phyloP scores from a whole-genome alignment of 2,888 invertebrate species.

The Trichopria drosophilae region DNA sequence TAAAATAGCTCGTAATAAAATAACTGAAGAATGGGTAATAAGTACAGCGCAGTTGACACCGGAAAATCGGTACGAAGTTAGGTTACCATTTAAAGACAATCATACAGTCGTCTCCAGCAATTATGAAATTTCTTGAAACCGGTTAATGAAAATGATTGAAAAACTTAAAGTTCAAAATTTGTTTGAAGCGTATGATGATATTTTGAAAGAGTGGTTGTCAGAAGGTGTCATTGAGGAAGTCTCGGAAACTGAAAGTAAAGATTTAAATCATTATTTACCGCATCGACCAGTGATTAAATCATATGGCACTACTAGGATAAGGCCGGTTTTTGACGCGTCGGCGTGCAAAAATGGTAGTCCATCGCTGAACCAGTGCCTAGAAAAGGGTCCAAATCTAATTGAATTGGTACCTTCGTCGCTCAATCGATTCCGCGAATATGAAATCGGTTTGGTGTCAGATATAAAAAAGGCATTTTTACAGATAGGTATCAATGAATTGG shows the following conservation, averaged over 20 bases:
- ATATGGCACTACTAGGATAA: slow-evolving; percentile 34
- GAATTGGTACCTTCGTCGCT: slow-evolving; percentile 34
- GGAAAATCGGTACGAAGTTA: slow-evolving; percentile 44
- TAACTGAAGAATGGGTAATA: slow-evolving; percentile 38
- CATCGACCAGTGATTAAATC: too few relatives aligned
- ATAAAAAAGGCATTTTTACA: slow-evolving; percentile 35
- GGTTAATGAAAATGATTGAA: too few relatives aligned
- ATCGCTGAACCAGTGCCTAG: slow-evolving; percentile 39
- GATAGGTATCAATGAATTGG: slow-evolving; percentile 28
- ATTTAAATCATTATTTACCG: too few relatives aligned
- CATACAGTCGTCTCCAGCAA: slow-evolving; percentile 41
- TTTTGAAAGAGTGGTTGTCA: slow-evolving; percentile 42
- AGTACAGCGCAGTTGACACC: slow-evolving; percentile 38
- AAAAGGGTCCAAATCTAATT: slow-evolving; percentile 37
- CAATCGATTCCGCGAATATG: slow-evolving; percentile 31
- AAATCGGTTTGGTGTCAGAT: slow-evolving; percentile 33
- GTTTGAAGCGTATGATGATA: too few relatives aligned
- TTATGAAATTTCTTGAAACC: slow-evolving; percentile 34
- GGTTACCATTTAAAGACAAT: slow-evolving; percentile 45
- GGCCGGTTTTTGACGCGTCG: slow-evolving; percentile 43
- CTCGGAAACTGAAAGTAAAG: slow-evolving; percentile 22
- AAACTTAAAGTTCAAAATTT: slow-evolving; percentile 33
- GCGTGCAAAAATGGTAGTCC: slow-evolving; percentile 36
- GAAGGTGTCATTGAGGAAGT: slow-evolving; percentile 39
- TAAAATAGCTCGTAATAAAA: slow-evolving; percentile 32